Evolutionary conservation across 2,113 vertebrate genomes (phyloP), one percentile per base, ranked within the genome.

Genomic region (Columbina picui): DNA sequence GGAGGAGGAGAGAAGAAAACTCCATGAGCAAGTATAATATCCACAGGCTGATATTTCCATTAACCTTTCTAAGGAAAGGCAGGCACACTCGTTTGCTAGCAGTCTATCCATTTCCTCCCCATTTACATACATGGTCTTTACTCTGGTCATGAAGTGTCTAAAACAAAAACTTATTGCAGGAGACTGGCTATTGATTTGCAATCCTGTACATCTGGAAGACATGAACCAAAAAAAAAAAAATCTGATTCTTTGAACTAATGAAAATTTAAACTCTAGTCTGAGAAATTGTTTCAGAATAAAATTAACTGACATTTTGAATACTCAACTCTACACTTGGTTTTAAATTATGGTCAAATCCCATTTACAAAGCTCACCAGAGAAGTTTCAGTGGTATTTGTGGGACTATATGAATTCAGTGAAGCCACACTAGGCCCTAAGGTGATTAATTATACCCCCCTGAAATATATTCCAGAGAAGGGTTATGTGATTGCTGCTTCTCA

Each of bases 201-300:
- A 19, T 32, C 63, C 52, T 74, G 59, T 59, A 93, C 84, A 95
- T 95, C 92, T 95, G 92, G 85, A 95, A 93, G 56, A 88, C 47
- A 61, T 87, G 92, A 87, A 43, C 25, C 12, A 57, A 23, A 59
- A 77, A 70, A 77, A 55, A 56, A 56, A 59, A 73, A 73, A 2
- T 12, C 15, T 14, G 32, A n/a, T 80, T 93, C 67, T 93, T 85
- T 81, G 52, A 95, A 67, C 70, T 90, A 85, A 93, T 43, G 50
- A 93, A 91, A 82, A 70, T 56, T 75, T 81, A 90, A 88, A 84
- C 52, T 70, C 34, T 30, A 61, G 26, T 32, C 49, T 74, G 88
- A 93, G 6, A 90, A 88, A 92, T 39, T 47, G 30, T 60, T 83
- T 93, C 38, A 75, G 76, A 52, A 60, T 90, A 78, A 92, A 91